Base-by-base conservation (phyloP, 2,888 invertebrate species). In the Leptodirus hochenwartii region DNA sequence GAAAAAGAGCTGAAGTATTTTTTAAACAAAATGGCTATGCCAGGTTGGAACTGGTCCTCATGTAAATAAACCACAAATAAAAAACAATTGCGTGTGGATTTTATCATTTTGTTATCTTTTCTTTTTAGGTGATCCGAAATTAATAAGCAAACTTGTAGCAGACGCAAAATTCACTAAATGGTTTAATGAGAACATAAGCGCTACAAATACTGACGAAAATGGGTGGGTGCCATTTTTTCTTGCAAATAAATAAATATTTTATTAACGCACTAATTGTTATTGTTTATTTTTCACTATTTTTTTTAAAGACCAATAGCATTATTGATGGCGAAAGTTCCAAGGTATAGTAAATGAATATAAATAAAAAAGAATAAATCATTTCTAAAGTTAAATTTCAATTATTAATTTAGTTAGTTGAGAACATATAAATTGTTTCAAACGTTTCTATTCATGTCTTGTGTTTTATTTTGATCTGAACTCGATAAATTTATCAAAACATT, bases 291-390 rank as follows among this genome's bases (percentile, higher is more conserved):
- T 23, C 22, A 28, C 16, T 25, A 14, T 15, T 30, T 27, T 33
- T 29, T 11, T 20, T 32, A 38, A 49, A 76, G 76, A 64, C 82
- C 84, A 61, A 81, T 87, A 67, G 81, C 81, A 61, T 80, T 78
- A 68, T 76, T 85, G 76, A 84, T 85, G 71, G 79, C 81, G 67
- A 72, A 81, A 57, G 66, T 85, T 64, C 77, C 85, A 73, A 87
- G 87, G 87, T 87, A 87, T 74, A 64, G 71, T 72, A 61, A 31
- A 22, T 20, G 9, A 14, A 31, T n/a, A 17, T 16, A n/a, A n/a
- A n/a, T n/a, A n/a, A 57, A 47, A 39, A 27, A 10, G 8, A 23
- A 22, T 22, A 16, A 15, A 28, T 10, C 2, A n/a, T n/a, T n/a
- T n/a, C n/a, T n/a, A n/a, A n/a, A n/a, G n/a, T n/a, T n/a, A n/a